Percentiles rank a stretch among this genome's conserved stretches.
These are phyloP conservation scores for Polyploca ridens DNA, from an alignment of 2,888 invertebrate genomes.

Conservation along the genomic window DNA sequence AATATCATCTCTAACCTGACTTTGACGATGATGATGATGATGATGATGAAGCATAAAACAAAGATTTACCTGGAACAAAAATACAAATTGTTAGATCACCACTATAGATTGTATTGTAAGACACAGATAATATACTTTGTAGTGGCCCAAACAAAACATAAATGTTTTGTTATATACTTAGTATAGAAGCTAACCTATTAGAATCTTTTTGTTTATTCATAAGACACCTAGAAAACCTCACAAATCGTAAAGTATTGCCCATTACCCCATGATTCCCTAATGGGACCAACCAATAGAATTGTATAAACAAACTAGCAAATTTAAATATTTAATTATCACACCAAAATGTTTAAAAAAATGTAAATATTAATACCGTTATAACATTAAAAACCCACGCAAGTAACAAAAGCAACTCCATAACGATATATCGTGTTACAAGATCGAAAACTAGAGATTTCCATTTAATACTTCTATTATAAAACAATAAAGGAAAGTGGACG, in stretches of 20 bases:
- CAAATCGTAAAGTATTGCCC: neutral
- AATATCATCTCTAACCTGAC: neutral
- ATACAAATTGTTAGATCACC: neutral
- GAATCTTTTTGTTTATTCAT: too few relatives aligned
- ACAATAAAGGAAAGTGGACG: conserved; percentile 56
- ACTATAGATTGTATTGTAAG: neutral
- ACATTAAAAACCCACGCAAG: conserved; percentile 25
- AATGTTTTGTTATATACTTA: too few relatives aligned
- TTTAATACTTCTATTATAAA: conserved; percentile 37
- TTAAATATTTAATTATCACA: conserved; percentile 32
- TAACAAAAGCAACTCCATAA: conserved; percentile 27
- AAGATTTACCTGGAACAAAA: conserved; percentile 2
- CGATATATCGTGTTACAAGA: conserved; percentile 45
- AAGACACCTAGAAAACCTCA: neutral
- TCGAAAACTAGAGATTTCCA: conserved; percentile 47
- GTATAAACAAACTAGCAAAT: conserved; percentile 19
- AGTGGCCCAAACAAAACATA: too few relatives aligned
- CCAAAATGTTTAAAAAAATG: conserved; percentile 34
- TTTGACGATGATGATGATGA: neutral
- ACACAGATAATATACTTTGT: too few relatives aligned
- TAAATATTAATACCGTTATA: conserved; percentile 27
- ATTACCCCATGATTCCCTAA: neutral
- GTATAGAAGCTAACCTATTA: too few relatives aligned
- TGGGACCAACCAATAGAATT: neutral
- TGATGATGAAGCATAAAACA: neutral